Evolutionary conservation across 2,888 invertebrate genomes (phyloP).

Genomic region (Acleris laterana): DNA sequence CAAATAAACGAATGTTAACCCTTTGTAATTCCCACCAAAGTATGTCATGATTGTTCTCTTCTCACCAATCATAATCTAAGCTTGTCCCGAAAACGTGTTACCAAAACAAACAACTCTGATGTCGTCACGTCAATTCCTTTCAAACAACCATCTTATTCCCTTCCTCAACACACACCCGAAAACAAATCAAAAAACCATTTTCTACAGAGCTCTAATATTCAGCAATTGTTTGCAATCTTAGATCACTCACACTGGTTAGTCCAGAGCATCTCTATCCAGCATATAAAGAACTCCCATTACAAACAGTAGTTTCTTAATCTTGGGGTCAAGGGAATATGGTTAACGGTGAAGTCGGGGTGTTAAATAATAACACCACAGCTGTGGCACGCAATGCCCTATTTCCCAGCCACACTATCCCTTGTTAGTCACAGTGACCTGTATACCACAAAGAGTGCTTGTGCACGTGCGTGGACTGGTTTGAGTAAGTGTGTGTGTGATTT

Average conservation of each 20-base stretch:
- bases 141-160: no score
- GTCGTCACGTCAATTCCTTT: neutral
- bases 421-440: slow-evolving; percentile 33
- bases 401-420: slow-evolving; percentile 34
- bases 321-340: no score
- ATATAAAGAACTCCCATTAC: no score
- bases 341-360: no score
- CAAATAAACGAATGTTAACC: no score
- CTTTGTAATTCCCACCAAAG: neutral
- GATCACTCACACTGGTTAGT: no score
- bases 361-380: slow-evolving; percentile 19
- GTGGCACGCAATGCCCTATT: slow-evolving; percentile 33
- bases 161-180: no score
- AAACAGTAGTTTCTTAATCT: no score
- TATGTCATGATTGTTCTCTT: neutral
- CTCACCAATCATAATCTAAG: neutral
- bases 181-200: no score
- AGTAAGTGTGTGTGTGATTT: neutral
- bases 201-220: no score
- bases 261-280: no score
- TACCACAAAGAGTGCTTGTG: slow-evolving; percentile 32
- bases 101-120: neutral
- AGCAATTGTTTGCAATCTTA: no score
- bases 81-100: neutral
- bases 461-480: slow-evolving; percentile 31